Percentiles rank a stretch among this genome's conserved stretches.
phyloP scores from a whole-genome alignment of 2,888 invertebrate genomes.

The Eupithecia vulgata region DNA sequence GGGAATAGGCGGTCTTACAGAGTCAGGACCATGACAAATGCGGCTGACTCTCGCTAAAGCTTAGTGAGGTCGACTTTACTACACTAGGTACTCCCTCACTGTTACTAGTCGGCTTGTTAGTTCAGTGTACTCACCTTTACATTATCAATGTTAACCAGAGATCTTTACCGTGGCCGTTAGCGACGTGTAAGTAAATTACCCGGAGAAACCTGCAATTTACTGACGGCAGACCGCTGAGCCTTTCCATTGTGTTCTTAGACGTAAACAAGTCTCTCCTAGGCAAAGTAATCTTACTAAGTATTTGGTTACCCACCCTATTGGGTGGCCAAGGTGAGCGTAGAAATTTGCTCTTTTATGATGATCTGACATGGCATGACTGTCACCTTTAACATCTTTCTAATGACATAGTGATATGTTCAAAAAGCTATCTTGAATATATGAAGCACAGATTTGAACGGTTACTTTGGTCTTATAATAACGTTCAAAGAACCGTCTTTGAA shows the following conservation, averaged over 20 bases:
- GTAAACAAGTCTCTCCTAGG: neutral
- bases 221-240: neutral
- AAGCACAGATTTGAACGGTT: no score
- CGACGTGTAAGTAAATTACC: neutral
- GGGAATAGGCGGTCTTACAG: no score
- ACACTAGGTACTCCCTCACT: neutral
- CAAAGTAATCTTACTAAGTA: neutral
- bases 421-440: neutral
- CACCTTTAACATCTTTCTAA: no score
- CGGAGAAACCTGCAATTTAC: neutral
- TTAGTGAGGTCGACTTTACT: neutral
- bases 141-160: neutral
- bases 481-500: no score
- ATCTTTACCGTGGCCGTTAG: neutral
- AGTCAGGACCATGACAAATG: neutral
- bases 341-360: neutral
- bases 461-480: neutral
- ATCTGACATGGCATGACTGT: neutral
- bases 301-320: neutral
- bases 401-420: neutral
- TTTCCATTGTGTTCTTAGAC: constrained; percentile 5
- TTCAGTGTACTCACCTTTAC: neutral
- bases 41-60: neutral
- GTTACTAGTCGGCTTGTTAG: neutral
- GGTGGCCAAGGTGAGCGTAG: neutral